A percentile compares a stretch with the other conserved stretches of the same genome.
Conservation (phyloP, 2,113 vertebrate genomes). For the Sylvietta virens region DNA sequence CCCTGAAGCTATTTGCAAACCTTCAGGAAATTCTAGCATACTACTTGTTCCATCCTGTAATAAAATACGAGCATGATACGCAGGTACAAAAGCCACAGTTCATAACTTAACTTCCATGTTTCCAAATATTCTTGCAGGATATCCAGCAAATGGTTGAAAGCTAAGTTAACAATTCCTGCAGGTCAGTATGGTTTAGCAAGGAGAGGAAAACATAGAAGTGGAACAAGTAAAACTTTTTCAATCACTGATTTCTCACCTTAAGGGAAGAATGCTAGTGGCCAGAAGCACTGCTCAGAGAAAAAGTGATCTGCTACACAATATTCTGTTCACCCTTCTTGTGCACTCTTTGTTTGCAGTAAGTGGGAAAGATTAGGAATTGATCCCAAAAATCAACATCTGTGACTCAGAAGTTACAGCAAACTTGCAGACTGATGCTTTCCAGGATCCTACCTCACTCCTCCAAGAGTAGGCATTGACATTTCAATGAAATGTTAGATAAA, state of each 20-base stretch:
- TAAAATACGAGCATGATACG: background rate
- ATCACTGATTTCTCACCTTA: background rate
- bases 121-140: background rate
- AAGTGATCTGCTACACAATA: background rate
- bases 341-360: background rate
- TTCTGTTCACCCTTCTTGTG: background rate
- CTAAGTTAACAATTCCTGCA: background rate
- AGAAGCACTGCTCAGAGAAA: background rate
- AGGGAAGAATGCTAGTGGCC: background rate
- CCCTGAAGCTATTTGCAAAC: background rate
- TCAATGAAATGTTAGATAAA: background rate
- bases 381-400: background rate
- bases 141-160: slow-evolving; percentile 19
- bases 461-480: background rate
- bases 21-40: background rate
- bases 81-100: background rate
- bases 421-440: background rate
- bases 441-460: background rate
- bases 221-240: background rate
- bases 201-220: background rate
- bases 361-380: background rate
- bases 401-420: background rate
- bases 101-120: slow-evolving; percentile 40
- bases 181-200: background rate
- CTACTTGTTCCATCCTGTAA: background rate